phyloP scores from a whole-genome alignment of 2,113 vertebrate genomes.

The Aldabrachelys gigantea region DNA sequence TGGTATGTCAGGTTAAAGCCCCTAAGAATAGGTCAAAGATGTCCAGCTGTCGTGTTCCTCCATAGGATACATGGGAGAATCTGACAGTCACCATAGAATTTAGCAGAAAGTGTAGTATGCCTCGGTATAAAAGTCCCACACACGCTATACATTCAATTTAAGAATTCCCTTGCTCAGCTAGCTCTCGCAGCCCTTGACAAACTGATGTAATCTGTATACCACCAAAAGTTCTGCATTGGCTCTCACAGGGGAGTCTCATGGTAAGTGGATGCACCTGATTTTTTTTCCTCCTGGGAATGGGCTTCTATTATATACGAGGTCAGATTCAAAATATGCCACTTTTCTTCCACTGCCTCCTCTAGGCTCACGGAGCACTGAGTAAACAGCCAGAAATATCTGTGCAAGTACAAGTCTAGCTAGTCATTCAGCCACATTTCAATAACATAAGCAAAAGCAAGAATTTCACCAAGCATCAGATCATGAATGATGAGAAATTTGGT shows the following conservation, averaged over 20 bases:
- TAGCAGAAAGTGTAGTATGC: background rate
- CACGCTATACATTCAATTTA: background rate
- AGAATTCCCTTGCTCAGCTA: background rate
- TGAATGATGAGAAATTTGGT: fast-evolving
- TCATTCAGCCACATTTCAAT: background rate
- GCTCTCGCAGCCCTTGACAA: background rate
- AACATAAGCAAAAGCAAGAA: background rate
- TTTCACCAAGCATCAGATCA: background rate
- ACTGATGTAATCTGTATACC: background rate
- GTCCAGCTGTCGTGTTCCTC: background rate
- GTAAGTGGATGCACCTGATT: background rate
- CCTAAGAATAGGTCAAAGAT: background rate
- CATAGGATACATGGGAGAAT: background rate
- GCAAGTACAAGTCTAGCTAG: slow-evolving; percentile 23
- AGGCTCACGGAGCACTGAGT: slow-evolving; percentile 10
- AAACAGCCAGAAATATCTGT: slow-evolving; percentile 45
- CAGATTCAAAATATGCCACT: fast-evolving
- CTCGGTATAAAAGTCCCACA: background rate
- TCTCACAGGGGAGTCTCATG: background rate
- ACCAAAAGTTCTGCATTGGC: background rate
- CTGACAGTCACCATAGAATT: background rate
- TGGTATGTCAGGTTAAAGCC: background rate
- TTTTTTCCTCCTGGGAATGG: background rate
- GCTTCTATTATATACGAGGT: background rate
- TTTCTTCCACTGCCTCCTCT: background rate